Evolutionary conservation across 2,888 invertebrate genomes (phyloP).

Genomic region (Ypsolopha scabrella): DNA sequence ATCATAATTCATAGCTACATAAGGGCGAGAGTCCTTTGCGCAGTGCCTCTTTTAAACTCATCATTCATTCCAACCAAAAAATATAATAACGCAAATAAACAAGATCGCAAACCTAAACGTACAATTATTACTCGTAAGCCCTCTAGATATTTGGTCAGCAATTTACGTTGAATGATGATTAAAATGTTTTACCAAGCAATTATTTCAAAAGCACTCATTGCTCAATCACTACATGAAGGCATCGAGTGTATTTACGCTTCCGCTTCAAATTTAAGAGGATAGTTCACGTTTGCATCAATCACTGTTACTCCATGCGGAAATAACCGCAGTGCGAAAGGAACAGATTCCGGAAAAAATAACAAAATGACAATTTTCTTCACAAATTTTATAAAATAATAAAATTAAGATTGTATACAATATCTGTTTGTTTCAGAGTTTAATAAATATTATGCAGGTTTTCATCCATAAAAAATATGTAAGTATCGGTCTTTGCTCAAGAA

Average conservation of each 20-base stretch:
- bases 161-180: neutral
- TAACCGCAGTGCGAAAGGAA: too few relatives aligned
- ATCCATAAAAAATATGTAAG: too few relatives aligned
- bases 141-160: neutral
- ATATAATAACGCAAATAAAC: neutral
- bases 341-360: too few relatives aligned
- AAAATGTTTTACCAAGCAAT: constrained; percentile 11
- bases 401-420: too few relatives aligned
- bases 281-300: too few relatives aligned
- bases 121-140: neutral
- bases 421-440: too few relatives aligned
- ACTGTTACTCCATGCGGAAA: too few relatives aligned
- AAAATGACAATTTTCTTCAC: too few relatives aligned
- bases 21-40: constrained; percentile 22
- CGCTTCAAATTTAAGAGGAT: constrained; percentile 20
- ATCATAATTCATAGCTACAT: constrained; percentile 57
- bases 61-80: neutral
- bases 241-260: constrained; percentile 27
- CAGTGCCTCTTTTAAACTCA: neutral
- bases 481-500: too few relatives aligned
- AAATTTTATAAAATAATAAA: too few relatives aligned
- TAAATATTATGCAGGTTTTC: too few relatives aligned
- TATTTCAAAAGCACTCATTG: constrained; percentile 18
- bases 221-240: constrained; percentile 26
- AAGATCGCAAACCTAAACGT: neutral